Conservation (phyloP, 2,888 invertebrate species). For the Scaptomyza tumidula region DNA sequence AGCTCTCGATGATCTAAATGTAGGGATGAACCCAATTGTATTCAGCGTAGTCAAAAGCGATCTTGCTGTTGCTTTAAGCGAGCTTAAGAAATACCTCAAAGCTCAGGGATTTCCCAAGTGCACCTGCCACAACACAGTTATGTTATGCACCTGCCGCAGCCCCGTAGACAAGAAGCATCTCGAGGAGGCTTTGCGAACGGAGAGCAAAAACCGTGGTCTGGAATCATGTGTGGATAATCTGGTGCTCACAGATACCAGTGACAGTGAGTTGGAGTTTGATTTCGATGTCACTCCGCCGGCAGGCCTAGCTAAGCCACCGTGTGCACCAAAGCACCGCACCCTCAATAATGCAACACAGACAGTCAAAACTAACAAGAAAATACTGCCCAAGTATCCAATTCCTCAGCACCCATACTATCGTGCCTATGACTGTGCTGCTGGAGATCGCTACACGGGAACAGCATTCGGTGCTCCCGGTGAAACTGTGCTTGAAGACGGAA, state of each 20-base stretch:
- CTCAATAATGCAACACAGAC: conserved; percentile 88
- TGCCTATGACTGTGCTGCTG: conserved; percentile 72
- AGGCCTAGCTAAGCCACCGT: conserved; percentile 86
- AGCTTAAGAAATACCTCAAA: conserved; percentile 86
- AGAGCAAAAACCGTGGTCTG: conserved; percentile 73
- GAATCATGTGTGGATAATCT: conserved; percentile 70
- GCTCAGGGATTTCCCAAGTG: conserved; percentile 86
- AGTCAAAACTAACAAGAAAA: conserved; percentile 83
- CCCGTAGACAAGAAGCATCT: conserved; percentile 84
- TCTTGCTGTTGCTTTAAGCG: conserved; percentile 84
- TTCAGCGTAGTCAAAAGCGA: conserved; percentile 88
- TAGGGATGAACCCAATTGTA: conserved; percentile 86
- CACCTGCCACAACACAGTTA: conserved; percentile 85
- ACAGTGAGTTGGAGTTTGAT: conserved; percentile 87
- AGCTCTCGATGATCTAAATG: conserved; percentile 15
- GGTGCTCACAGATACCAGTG: conserved; percentile 81
- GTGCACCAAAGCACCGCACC: conserved; percentile 85
- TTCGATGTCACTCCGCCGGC: conserved; percentile 89
- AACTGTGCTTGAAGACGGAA: conserved; percentile 56
- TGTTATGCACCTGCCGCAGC: conserved; percentile 78
- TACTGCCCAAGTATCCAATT: conserved; percentile 61
- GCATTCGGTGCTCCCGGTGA: conserved; percentile 52
- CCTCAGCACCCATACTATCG: conserved; percentile 66
- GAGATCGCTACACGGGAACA: conserved; percentile 62
- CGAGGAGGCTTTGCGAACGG: conserved; percentile 85